Evolutionary conservation across 1,140 invertebrate genomes (phyloP).

Genomic region (Pygmarrhopalites habei): DNA sequence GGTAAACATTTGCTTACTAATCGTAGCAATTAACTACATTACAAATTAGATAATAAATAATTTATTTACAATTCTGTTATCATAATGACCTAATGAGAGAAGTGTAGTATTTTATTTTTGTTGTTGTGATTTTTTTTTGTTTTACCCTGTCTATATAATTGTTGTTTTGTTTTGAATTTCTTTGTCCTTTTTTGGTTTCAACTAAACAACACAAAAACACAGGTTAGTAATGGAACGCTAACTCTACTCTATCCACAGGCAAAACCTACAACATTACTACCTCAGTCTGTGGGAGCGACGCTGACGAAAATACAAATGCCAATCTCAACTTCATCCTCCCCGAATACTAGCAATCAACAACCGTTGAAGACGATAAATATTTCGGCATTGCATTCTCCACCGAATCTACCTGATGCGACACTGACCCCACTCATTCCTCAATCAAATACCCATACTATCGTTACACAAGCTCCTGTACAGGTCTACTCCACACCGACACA

Average conservation of each 20-base stretch:
- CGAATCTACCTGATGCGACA: conserved; percentile 37
- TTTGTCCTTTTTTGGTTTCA: not conserved
- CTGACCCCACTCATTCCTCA: conserved; percentile 34
- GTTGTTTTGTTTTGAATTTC: not conserved
- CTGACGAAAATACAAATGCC: conserved; percentile 28
- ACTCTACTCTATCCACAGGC: conserved; percentile 19
- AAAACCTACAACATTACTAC: conserved; percentile 7
- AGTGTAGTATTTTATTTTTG: too few species aligned
- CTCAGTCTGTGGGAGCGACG: conserved; percentile 15
- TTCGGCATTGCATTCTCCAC: conserved; percentile 30
- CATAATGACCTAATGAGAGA: not conserved
- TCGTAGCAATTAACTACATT: too few species aligned
- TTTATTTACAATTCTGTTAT: too few species aligned
- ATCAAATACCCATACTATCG: not conserved
- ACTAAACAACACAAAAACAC: not conserved
- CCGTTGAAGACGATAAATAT: conserved; percentile 39
- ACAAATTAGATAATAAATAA: too few species aligned
- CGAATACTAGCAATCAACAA: conserved; percentile 11
- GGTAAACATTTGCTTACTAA: too few species aligned
- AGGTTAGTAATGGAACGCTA: conserved; percentile 13
- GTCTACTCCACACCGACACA: conserved; percentile 34
- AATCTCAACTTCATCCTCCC: not conserved
- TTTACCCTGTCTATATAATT: not conserved
- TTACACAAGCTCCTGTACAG: conserved; percentile 30
- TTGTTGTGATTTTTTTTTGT: not conserved